phyloP scores from a whole-genome alignment of 1,140 invertebrate species.

The Ptiloglossa arizonensis region DNA sequence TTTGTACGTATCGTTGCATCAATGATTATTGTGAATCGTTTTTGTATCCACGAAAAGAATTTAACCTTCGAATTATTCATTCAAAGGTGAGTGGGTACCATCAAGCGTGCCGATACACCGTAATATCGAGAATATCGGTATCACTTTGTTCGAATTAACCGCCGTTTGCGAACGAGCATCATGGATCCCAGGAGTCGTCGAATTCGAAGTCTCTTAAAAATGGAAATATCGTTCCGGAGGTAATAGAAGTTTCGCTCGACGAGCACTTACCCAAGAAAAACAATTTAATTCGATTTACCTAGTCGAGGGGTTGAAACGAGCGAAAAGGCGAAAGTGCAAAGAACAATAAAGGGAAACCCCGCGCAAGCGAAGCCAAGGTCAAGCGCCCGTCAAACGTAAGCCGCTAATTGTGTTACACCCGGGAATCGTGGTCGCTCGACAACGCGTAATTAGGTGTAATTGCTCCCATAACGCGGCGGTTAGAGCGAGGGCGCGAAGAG shows the following conservation, averaged over 20 bases:
- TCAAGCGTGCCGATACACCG: no score
- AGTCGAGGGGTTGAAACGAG: not conserved
- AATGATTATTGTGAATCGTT: no score
- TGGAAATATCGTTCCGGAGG: not conserved
- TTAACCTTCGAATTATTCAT: no score
- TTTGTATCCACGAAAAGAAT: no score
- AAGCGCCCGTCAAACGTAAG: conserved; percentile 3
- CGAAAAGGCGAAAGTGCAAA: not conserved
- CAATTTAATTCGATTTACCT: not conserved
- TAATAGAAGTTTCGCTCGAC: not conserved
- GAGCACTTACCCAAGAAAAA: not conserved
- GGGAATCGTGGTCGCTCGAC: not conserved
- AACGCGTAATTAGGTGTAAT: not conserved
- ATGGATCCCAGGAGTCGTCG: no score
- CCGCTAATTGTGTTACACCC: conserved; percentile 1
- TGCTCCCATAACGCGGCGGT: not conserved
- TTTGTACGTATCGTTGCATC: no score
- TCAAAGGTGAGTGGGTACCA: no score
- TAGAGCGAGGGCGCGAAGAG: no score
- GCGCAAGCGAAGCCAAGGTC: not conserved
- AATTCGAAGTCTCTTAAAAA: no score
- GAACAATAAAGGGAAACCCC: conserved; percentile 5
- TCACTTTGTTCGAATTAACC: no score
- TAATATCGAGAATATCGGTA: no score
- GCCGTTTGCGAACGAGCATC: no score